Percentiles rank a stretch among this genome's conserved stretches.
Evolutionary conservation across 2,797 vertebrate genomes (phyloP).

Genomic region (Sus cebifrons): DNA sequence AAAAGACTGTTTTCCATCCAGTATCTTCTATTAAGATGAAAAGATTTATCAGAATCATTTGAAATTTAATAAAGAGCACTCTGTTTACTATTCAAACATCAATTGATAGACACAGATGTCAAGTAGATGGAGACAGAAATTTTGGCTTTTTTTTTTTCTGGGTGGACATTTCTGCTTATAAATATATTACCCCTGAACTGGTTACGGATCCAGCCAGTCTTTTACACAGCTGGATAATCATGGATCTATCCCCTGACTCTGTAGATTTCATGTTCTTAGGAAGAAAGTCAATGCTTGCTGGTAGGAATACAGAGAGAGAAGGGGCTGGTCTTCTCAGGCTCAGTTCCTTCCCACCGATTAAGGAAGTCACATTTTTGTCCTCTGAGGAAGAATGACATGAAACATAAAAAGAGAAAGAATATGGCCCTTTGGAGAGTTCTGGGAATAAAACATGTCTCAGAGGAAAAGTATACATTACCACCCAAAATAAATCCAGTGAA

Average conservation of each 20-base stretch:
- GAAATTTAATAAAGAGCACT: background rate
- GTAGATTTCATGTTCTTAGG: background rate
- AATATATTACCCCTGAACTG: background rate
- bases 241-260: background rate
- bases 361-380: accelerated
- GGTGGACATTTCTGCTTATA: background rate
- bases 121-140: background rate
- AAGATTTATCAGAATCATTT: background rate
- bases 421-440: background rate
- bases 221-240: background rate
- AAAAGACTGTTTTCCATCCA: background rate
- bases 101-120: background rate
- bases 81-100: background rate
- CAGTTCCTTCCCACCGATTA: background rate
- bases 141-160: background rate
- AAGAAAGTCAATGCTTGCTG: background rate
- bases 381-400: background rate
- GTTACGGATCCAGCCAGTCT: background rate
- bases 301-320: background rate
- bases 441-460: background rate
- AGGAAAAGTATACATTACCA: background rate
- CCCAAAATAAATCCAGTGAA: background rate
- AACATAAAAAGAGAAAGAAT: background rate
- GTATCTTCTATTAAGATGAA: background rate
- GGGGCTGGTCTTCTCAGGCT: background rate